A percentile compares a stretch with the other conserved stretches of the same genome.
Conservation (phyloP, 2,113 vertebrate genomes). For the Antigone vipio region DNA sequence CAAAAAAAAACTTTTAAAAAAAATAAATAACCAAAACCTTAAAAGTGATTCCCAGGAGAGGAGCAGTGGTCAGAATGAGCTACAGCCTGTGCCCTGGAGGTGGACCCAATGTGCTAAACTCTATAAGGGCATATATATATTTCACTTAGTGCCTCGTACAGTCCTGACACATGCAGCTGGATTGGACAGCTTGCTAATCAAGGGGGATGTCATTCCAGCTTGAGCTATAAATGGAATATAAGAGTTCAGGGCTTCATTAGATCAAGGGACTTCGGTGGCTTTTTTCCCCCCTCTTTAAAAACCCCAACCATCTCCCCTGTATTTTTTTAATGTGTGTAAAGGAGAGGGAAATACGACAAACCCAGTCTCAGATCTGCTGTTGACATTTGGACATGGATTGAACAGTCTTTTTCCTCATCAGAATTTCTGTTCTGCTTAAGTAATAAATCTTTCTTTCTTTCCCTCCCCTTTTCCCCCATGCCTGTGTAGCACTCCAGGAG, state of each 20-base stretch:
- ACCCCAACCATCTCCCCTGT: neutral
- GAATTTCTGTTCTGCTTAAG: constrained; percentile 70
- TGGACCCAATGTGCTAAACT: constrained; percentile 68
- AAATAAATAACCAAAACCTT: neutral
- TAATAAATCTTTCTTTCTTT: constrained; percentile 65
- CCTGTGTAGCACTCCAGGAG: constrained; percentile 21
- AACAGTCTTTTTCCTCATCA: constrained; percentile 50
- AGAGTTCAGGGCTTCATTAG: constrained; percentile 72
- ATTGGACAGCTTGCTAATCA: constrained; percentile 81
- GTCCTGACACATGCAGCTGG: constrained; percentile 79
- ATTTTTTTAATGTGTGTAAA: neutral
- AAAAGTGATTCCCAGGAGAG: constrained; percentile 66
- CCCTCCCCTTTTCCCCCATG: neutral
- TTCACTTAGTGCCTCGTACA: constrained; percentile 80
- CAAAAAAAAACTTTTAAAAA: neutral
- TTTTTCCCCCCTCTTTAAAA: neutral
- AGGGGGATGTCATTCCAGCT: constrained; percentile 81
- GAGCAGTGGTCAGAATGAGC: constrained; percentile 68
- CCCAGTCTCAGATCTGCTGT: neutral
- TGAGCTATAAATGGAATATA: constrained; percentile 84
- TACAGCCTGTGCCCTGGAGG: constrained; percentile 75
- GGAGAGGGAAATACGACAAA: constrained; percentile 39
- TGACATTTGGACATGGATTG: constrained; percentile 27
- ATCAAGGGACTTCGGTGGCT: constrained; percentile 45
- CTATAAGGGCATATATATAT: constrained; percentile 84